Evolutionary conservation across 2,113 vertebrate genomes (phyloP).

Genomic region (Mesoclemmys tuberculata): DNA sequence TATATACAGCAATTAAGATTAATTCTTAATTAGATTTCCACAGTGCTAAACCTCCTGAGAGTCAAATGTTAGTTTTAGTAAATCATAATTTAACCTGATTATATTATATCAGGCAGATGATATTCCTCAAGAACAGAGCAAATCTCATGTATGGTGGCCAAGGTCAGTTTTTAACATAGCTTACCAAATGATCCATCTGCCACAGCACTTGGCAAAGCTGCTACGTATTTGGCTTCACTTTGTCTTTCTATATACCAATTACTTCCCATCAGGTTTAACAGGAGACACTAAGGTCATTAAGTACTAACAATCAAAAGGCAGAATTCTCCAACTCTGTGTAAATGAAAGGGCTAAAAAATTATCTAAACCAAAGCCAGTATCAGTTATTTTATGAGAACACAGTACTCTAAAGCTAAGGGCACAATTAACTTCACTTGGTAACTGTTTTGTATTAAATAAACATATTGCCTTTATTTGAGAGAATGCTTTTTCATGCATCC

Average conservation of each 20-base stretch:
- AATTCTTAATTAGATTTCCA: slow-evolving; percentile 4
- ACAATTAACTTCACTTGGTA: background rate
- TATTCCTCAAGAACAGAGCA: background rate
- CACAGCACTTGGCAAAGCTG: background rate
- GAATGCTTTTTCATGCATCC: background rate
- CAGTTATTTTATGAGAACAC: background rate
- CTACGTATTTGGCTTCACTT: background rate
- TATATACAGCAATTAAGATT: slow-evolving; percentile 1
- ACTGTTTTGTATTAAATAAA: background rate
- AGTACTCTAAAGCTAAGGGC: background rate
- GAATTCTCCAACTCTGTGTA: background rate
- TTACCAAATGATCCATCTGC: background rate
- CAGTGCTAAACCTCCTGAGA: background rate
- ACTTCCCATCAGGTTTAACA: background rate
- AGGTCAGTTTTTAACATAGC: background rate
- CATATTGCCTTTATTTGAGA: background rate
- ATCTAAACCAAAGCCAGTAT: background rate
- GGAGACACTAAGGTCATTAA: background rate
- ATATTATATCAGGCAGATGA: background rate
- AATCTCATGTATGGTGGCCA: background rate
- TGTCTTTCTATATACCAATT: background rate
- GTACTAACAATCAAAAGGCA: slow-evolving; percentile 6
- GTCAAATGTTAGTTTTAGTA: slow-evolving; percentile 15
- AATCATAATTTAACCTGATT: background rate
- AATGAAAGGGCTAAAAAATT: background rate